Evolutionary conservation across 2,113 vertebrate genomes (phyloP), one percentile per base, ranked within the genome.

Genomic region (Dicaeum eximium): DNA sequence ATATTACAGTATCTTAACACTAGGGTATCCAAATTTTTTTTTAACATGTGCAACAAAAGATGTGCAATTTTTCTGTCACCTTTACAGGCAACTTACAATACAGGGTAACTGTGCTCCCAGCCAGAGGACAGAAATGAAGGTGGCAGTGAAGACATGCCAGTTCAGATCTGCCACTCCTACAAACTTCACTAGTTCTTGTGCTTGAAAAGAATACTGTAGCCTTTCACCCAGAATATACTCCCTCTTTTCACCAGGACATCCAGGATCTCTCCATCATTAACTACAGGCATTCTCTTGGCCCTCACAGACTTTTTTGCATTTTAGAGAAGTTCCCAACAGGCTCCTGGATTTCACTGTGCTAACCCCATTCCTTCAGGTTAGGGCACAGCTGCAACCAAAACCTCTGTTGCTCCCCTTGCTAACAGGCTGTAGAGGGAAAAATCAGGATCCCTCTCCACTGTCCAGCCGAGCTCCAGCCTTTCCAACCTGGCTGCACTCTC

Each of bases 381-480:
- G 7, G 13, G 30, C 38, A 92, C 85, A 86, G 56, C 42, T 86
- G 57, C 25, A 82, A 33, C 33, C 77, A 61, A 88, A 69, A 33
- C 6, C 16, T 35, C 25, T 8, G 9, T 1, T 31, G 16, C 53
- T 69, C 2, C 12, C 21, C 16, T 44, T 30, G 38, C 18, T 81
- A 57, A 33, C 23, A 61, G 30, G 22, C 15, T 35, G 13, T 15
- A 22, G 0, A 0, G 24, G 25, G 28, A 77, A 45, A 45, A 51
- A 35, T n/a, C 73, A 23, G 0, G 0, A 75, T 10, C 13, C 12
- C 3, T 15, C 13, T 40, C 24, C 61, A 13, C 28, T 27, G 21
- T 8, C 38, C 38, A 54, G 35, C 10, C 35, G 28, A 85, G 70
- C 47, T 65, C 57, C 66, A 58, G 28, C 25, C 38, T 35, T 82